These are phyloP conservation scores for Catocala sponsa DNA, from an alignment of 2,888 invertebrate species.

Conservation along the genomic window DNA sequence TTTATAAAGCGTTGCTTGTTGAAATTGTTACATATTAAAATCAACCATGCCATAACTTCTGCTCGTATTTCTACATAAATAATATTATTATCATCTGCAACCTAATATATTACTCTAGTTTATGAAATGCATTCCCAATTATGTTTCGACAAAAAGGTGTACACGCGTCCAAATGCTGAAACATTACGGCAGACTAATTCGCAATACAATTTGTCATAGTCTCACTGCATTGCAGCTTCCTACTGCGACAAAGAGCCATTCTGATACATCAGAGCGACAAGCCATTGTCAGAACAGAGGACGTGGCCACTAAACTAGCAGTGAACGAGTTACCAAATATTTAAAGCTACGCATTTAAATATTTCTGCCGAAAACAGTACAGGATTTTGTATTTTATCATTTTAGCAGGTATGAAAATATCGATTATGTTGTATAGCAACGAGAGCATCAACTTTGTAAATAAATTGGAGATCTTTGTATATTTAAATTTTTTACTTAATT, in stretches of 20 bases:
- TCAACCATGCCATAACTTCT: background rate
- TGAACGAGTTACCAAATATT: background rate
- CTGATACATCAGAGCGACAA: conserved; percentile 58
- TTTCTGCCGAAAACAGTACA: background rate
- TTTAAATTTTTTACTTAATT: no score
- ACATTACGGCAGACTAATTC: conserved; percentile 39
- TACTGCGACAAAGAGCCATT: conserved; percentile 57
- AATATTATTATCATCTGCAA: no score
- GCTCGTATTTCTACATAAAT: no score
- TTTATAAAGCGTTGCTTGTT: background rate
- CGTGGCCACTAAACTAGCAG: conserved; percentile 35
- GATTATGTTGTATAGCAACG: no score
- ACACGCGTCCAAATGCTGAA: conserved; percentile 14
- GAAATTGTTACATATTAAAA: conserved; percentile 4
- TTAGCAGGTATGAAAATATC: no score
- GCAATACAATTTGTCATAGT: conserved; percentile 51
- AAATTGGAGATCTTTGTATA: no score
- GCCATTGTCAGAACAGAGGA: conserved; percentile 44
- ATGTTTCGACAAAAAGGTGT: conserved; percentile 14
- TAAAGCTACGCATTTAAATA: background rate
- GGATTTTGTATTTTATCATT: background rate
- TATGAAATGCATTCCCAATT: background rate
- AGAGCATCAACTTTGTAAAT: no score
- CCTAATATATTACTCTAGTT: background rate
- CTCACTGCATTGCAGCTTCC: conserved; percentile 61